These are phyloP conservation scores for Cryptotis parvus DNA, from an alignment of 2,113 vertebrate genomes.

Conservation along the genomic window DNA sequence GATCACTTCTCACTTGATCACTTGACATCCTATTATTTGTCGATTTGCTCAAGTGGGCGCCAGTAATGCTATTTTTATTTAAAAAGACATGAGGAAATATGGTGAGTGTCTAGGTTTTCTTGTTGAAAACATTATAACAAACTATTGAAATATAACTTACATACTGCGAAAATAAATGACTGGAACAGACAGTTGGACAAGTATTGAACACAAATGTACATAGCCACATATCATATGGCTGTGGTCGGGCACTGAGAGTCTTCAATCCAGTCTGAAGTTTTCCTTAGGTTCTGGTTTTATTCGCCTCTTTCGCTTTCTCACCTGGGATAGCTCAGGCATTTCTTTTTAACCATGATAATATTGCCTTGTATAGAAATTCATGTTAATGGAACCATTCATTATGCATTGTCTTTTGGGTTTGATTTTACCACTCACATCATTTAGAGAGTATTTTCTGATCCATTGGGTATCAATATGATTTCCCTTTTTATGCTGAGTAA, in stretches of 20 bases:
- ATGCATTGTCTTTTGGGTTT: neutral
- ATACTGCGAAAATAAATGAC: neutral
- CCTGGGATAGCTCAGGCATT: neutral
- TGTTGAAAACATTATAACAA: neutral
- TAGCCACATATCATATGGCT: neutral
- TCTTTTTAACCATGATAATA: neutral
- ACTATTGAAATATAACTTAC: neutral
- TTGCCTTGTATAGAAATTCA: neutral
- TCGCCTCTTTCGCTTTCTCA: neutral
- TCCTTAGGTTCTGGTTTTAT: neutral
- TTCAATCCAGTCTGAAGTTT: neutral
- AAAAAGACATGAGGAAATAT: neutral
- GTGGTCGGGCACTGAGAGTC: neutral
- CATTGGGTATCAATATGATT: neutral
- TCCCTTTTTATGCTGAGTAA: neutral
- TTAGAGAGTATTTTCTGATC: neutral
- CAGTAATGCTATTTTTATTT: too few relatives aligned
- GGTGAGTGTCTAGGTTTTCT: neutral
- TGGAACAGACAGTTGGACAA: neutral
- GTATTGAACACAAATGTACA: neutral
- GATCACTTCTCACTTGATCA: too few relatives aligned
- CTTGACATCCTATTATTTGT: too few relatives aligned
- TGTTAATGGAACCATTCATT: neutral
- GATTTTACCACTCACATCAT: neutral
- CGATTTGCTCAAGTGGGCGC: too few relatives aligned